A percentile compares a stretch with the other conserved stretches of the same genome.
These are phyloP conservation scores for Melitaea athalia DNA, from an alignment of 2,888 invertebrate genomes.

Conservation along the genomic window DNA sequence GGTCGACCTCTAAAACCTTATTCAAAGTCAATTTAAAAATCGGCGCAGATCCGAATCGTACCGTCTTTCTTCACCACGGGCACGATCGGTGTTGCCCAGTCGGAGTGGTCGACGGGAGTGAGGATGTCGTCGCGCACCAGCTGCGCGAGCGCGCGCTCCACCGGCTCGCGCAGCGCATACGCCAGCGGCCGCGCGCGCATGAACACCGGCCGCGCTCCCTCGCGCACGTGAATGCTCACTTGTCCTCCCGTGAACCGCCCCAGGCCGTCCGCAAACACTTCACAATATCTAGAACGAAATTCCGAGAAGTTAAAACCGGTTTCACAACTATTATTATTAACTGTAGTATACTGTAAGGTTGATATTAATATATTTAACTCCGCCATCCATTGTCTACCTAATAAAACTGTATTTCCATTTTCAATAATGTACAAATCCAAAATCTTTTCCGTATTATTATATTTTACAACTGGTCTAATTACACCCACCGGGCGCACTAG, in stretches of 20 bases:
- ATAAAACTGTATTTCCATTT: constrained; percentile 2
- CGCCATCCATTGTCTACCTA: constrained; percentile 17
- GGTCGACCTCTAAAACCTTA: constrained; percentile 1
- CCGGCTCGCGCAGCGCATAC: constrained; percentile 30
- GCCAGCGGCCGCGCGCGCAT: constrained; percentile 18
- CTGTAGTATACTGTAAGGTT: background rate
- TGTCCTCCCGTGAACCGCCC: constrained; percentile 13
- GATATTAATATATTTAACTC: background rate
- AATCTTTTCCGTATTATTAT: background rate
- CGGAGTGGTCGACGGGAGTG: constrained; percentile 30
- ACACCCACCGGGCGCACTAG: background rate
- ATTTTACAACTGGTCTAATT: background rate
- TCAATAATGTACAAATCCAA: constrained; percentile 9
- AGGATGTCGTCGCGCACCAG: constrained; percentile 34
- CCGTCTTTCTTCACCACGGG: constrained; percentile 37
- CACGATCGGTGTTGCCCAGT: constrained; percentile 37
- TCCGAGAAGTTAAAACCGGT: background rate
- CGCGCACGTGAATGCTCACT: constrained; percentile 12
- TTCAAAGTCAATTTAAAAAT: constrained; percentile 18
- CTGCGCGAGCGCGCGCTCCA: constrained; percentile 35
- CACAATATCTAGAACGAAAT: constrained; percentile 19
- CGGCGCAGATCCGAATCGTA: constrained; percentile 28
- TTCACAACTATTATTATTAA: constrained; percentile 2
- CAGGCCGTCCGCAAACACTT: constrained; percentile 15
- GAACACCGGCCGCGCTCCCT: constrained; percentile 21